phyloP scores from a whole-genome alignment of 2,113 vertebrate genomes.

The Forbesichthys agassizii region DNA sequence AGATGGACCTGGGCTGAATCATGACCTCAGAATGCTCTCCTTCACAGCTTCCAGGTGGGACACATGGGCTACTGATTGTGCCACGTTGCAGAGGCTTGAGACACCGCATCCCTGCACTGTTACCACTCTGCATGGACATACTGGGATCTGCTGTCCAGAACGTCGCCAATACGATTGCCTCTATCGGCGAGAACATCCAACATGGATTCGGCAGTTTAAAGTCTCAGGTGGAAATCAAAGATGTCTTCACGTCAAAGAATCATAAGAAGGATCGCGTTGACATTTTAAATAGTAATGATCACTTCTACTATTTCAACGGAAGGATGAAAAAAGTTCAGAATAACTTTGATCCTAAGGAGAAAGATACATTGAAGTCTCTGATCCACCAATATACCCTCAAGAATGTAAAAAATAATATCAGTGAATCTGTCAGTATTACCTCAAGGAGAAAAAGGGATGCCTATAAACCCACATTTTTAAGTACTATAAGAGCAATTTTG shows the following conservation, averaged over 20 bases:
- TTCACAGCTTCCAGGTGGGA: conserved; percentile 21
- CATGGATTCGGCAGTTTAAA: not conserved
- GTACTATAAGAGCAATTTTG: not conserved
- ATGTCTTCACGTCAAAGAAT: not conserved
- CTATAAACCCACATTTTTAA: not conserved
- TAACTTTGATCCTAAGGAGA: conserved; percentile 1
- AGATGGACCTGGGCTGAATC: too few species aligned
- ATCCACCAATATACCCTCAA: not conserved
- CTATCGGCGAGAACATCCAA: not conserved
- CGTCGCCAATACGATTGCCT: not conserved
- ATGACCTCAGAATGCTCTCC: too few species aligned
- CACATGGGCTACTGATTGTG: not conserved
- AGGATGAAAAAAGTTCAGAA: conserved; percentile 39
- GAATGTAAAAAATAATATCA: not conserved
- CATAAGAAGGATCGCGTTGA: not conserved
- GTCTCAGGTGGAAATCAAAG: not conserved
- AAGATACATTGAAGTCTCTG: not conserved
- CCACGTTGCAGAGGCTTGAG: conserved; percentile 47
- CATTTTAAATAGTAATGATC: conserved; percentile 4
- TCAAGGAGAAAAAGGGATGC: not conserved
- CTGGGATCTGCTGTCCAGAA: not conserved
- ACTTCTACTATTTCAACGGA: conserved; percentile 65
- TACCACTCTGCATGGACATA: conserved; percentile 51
- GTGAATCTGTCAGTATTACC: not conserved
- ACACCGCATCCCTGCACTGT: conserved; percentile 46